Conservation (phyloP, 1,140 invertebrate genomes). For the Temnothorax longispinosus region DNA sequence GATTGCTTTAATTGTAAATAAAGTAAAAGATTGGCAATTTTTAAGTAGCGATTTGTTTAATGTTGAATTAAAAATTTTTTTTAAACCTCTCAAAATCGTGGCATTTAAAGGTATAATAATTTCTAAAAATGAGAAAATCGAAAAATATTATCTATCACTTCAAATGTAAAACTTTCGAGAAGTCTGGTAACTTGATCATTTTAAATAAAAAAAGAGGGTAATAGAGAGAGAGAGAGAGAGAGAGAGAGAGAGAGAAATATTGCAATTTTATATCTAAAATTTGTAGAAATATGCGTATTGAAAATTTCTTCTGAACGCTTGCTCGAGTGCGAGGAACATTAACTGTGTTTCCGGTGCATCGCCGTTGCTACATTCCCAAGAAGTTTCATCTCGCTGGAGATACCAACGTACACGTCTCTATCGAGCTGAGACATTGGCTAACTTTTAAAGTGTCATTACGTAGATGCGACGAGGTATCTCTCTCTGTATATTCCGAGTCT, state of each 20-base stretch:
- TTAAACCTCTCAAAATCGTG: not conserved
- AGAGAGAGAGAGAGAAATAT: not conserved
- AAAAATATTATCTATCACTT: not conserved
- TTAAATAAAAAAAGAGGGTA: not conserved
- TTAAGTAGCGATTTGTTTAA: not conserved
- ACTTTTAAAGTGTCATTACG: conserved; percentile 64
- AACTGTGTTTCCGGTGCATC: conserved; percentile 10
- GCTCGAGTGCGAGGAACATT: not conserved
- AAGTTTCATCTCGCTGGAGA: conserved; percentile 50
- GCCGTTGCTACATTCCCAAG: conserved; percentile 3
- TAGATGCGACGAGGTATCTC: conserved; percentile 36
- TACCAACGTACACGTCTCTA: conserved; percentile 41
- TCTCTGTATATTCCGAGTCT: conserved; percentile 12
- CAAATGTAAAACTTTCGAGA: not conserved
- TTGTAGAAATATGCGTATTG: conserved; percentile 3
- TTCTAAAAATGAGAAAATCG: not conserved
- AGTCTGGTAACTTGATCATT: not conserved
- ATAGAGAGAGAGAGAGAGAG: no score
- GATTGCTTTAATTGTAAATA: not conserved
- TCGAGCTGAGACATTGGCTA: conserved; percentile 59
- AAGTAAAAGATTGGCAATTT: not conserved
- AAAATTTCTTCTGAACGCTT: conserved; percentile 13
- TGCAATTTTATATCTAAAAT: not conserved
- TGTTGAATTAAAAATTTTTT: not conserved
- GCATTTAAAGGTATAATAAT: not conserved